Evolutionary conservation across 2,888 invertebrate genomes (phyloP), one percentile per base, ranked within the genome.

Genomic region (Hirtodrosophila cameraria): DNA sequence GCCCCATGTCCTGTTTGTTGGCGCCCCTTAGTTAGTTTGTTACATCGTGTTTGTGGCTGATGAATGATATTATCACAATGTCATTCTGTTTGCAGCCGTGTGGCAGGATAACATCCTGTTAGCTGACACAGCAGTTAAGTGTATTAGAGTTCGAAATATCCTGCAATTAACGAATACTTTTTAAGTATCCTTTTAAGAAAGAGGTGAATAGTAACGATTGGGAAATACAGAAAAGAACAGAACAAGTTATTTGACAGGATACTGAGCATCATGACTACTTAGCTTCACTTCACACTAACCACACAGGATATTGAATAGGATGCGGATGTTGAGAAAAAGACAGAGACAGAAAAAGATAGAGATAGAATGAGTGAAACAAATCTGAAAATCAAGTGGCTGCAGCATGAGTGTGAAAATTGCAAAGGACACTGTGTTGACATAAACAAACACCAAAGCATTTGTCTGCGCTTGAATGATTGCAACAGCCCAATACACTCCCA

Each of bases 391-490:
- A 48, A 60, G 61, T 48, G 53, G 35, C 9, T 42, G 27, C 9
- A 46, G 27, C 48, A 39, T 11, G 38, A 46, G 60, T 35, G 66
- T 62, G 43, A 36, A 61, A 75, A 65, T 68, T 70, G 71, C 70
- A 53, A 46, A 73, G 57, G 54, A 66, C 61, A 72, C 70, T 65
- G 45, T 82, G 73, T 78, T 71, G 68, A 61, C 77, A 66, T 49
- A 64, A 77, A 69, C 75, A 77, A 75, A 72, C 69, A 68, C 57
- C 58, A 66, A 59, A 57, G 60, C 80, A 80, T 83, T 83, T 77
- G 81, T 77, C 77, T 83, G 84, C 64, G 75, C 69, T 41, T 72
- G 69, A 80, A 72, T 66, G 84, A 80, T 75, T 80, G 72, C 79
- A 62, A 9, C 28, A 25, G 42, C 28, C 41, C 18, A 53, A 12